Conservation (phyloP, 2,797 vertebrate species). For the Champsocephalus gunnari region DNA sequence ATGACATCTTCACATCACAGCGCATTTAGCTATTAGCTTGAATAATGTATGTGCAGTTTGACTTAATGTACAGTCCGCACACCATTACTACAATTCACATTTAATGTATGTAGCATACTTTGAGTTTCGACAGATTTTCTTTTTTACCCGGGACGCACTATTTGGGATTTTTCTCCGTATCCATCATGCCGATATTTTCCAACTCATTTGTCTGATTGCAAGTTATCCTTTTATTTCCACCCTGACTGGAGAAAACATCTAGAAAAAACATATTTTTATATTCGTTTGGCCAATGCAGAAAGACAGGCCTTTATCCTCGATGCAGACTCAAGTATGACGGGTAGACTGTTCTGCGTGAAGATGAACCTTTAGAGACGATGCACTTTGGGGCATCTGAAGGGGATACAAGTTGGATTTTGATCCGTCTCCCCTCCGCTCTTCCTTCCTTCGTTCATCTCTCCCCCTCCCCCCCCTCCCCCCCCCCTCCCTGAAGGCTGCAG, state of each 20-base stretch:
- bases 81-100: not conserved
- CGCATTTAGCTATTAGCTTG: not conserved
- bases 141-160: too few species aligned
- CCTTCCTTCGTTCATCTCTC: constrained; percentile 85
- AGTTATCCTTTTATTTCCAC: too few species aligned
- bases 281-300: too few species aligned
- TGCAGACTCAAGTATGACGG: too few species aligned
- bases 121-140: not conserved
- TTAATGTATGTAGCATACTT: not conserved
- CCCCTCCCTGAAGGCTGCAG: constrained; percentile 94
- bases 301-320: too few species aligned
- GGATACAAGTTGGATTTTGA: constrained; percentile 53
- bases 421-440: constrained; percentile 87
- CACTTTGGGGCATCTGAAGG: not conserved
- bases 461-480: constrained; percentile 81
- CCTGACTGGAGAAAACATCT: too few species aligned
- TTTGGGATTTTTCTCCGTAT: too few species aligned
- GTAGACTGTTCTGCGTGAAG: too few species aligned
- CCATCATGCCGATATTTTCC: too few species aligned
- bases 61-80: not conserved
- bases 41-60: not conserved
- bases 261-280: too few species aligned
- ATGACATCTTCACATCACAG: not conserved
- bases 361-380: not conserved
- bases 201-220: too few species aligned